Conservation (phyloP, 1,140 invertebrate genomes). For the Oreohelix idahoensis region DNA sequence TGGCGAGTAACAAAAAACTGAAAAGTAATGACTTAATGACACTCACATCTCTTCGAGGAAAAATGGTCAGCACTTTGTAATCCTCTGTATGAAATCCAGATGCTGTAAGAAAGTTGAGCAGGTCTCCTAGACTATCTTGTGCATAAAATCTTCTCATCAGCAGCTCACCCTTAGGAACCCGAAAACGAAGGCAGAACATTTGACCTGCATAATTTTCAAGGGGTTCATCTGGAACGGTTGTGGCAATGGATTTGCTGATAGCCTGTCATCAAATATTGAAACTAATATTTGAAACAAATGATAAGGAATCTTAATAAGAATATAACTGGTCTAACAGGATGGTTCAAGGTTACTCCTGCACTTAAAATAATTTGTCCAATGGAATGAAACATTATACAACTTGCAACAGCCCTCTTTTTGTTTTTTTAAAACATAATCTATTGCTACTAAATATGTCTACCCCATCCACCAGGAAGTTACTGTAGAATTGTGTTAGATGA, state of each 20-base stretch:
- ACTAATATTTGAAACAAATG: too few relatives aligned
- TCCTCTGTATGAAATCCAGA: slow-evolving; percentile 89
- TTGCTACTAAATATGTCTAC: too few relatives aligned
- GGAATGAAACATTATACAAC: too few relatives aligned
- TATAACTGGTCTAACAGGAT: too few relatives aligned
- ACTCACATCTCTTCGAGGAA: slow-evolving; percentile 87
- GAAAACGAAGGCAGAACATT: slow-evolving; percentile 83
- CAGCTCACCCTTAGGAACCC: slow-evolving; percentile 82
- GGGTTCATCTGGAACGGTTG: slow-evolving; percentile 78
- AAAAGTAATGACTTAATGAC: not conserved
- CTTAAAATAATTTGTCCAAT: too few relatives aligned
- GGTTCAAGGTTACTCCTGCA: too few relatives aligned
- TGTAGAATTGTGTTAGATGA: too few relatives aligned
- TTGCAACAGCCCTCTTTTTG: too few relatives aligned
- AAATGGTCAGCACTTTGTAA: slow-evolving; percentile 92
- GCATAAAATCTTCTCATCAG: slow-evolving; percentile 83
- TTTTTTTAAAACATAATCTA: too few relatives aligned
- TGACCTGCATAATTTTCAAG: slow-evolving; percentile 75
- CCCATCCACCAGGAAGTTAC: too few relatives aligned
- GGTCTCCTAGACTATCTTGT: slow-evolving; percentile 79
- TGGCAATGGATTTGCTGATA: slow-evolving; percentile 69
- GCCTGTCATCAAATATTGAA: slow-evolving; percentile 59
- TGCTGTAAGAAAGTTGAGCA: slow-evolving; percentile 88
- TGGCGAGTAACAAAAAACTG: too few relatives aligned
- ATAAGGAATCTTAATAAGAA: too few relatives aligned